phyloP scores from a whole-genome alignment of 2,888 invertebrate species.

The Xanthorhoe spadicearia region DNA sequence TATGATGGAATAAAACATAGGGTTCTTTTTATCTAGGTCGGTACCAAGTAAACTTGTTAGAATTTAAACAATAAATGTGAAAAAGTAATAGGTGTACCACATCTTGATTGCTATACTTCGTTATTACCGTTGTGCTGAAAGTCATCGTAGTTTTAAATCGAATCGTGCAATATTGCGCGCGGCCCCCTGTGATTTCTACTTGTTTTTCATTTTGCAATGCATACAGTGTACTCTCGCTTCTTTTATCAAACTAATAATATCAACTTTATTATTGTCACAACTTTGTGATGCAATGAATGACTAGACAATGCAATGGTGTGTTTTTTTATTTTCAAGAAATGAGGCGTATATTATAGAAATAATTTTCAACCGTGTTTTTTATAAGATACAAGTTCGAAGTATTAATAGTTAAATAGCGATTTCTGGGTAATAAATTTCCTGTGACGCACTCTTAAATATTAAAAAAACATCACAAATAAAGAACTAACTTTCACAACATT shows the following conservation, averaged over 20 bases:
- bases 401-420: too few relatives aligned
- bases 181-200: slow-evolving; percentile 65
- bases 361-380: too few relatives aligned
- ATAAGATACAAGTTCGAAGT: too few relatives aligned
- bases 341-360: neutral
- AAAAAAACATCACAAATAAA: too few relatives aligned
- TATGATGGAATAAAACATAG: too few relatives aligned
- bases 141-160: slow-evolving; percentile 72
- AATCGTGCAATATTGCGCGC: slow-evolving; percentile 69
- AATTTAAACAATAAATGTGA: neutral
- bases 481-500: too few relatives aligned
- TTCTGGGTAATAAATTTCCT: too few relatives aligned
- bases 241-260: slow-evolving; percentile 62
- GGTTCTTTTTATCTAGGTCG: too few relatives aligned
- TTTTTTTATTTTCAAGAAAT: neutral
- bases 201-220: slow-evolving; percentile 70
- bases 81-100: slow-evolving; percentile 6
- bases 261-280: slow-evolving; percentile 53
- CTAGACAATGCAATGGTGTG: neutral
- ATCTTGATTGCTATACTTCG: slow-evolving; percentile 23
- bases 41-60: neutral
- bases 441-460: too few relatives aligned
- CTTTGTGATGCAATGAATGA: slow-evolving; percentile 7
- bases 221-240: slow-evolving; percentile 49
- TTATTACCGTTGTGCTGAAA: slow-evolving; percentile 22